A percentile compares a stretch with the other conserved stretches of the same genome.
phyloP scores from a whole-genome alignment of 2,888 invertebrate species.

The Seira musarum region DNA sequence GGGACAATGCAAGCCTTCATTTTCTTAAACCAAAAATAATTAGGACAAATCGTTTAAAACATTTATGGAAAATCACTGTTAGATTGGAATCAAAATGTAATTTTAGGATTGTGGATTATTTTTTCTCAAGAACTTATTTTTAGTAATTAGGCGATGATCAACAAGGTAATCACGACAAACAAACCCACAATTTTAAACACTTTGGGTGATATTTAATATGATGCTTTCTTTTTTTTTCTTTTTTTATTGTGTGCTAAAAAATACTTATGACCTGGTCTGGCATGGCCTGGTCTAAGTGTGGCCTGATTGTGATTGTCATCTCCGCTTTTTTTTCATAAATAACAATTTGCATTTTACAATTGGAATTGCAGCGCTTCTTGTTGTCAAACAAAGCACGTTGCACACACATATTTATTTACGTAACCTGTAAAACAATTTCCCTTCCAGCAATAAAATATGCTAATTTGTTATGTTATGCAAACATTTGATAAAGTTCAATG shows the following conservation, averaged over 20 bases:
- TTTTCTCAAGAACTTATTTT: neutral
- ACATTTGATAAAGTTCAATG: neutral
- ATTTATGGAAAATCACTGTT: neutral
- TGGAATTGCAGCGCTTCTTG: neutral
- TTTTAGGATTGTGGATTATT: neutral
- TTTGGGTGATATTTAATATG: too few relatives aligned
- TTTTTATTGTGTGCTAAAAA: neutral
- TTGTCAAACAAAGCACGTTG: too few relatives aligned
- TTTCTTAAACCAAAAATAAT: neutral
- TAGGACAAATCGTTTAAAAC: neutral
- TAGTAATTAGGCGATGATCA: neutral
- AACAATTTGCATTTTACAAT: neutral
- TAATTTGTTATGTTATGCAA: neutral
- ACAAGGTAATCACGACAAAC: neutral
- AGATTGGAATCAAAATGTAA: neutral
- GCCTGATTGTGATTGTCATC: neutral
- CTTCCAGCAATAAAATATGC: conserved; percentile 36
- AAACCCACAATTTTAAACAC: neutral
- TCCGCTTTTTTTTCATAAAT: neutral
- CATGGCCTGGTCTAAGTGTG: too few relatives aligned
- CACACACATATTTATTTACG: too few relatives aligned
- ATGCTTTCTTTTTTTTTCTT: neutral
- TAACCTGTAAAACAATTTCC: too few relatives aligned
- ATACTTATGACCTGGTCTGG: too few relatives aligned
- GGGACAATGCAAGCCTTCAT: neutral